Evolutionary conservation across 2,113 vertebrate genomes (phyloP), one percentile per base, ranked within the genome.

Genomic region (Brachirus orientalis): DNA sequence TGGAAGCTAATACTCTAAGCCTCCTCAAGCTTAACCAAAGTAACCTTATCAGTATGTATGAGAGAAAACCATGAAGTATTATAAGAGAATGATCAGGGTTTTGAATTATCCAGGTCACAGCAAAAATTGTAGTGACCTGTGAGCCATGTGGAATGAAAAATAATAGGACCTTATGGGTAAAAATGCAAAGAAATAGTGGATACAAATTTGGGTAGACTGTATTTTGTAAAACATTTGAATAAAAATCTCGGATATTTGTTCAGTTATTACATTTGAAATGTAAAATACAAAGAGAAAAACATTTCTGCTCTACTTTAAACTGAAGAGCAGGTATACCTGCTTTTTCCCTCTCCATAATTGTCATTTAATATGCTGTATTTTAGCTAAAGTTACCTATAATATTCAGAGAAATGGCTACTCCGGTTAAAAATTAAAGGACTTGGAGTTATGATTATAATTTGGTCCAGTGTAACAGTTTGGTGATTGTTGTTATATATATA

Each of bases 31-130:
- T 69, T 66, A 52, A 18, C 60, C 57, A 53, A 74, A 60, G 67
- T 54, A 83, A 76, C 56, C 68, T 64, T 68, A 76, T 80, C 67
- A 73, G 68, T 17, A 55, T 65, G 56, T 64, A 45, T 73, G 59
- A 63, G 47, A 55, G 77, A 74, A 58, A 76, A 28, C 46, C 47
- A 38, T 87, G 50, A 73, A 38, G 65, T 48, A 41, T 63, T 60
- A 77, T 33, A 59, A 11, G 18, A 52, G 33, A 19, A 28, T 46
- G 68, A 75, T 75, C 67, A 71, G 38, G 52, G 59, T 52, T 62
- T 66, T 40, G 53, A 69, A 67, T 70, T 8, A 69, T 72, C 10
- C 48, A 12, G 28, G 28, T 28, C 28, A 28, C 28, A 28, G 28
- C 28, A 28, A 3, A 28, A 28, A 28, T 28, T 28, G 28, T 6